Conservation (phyloP, 1,140 invertebrate species). For the Antheraea pernyi region DNA sequence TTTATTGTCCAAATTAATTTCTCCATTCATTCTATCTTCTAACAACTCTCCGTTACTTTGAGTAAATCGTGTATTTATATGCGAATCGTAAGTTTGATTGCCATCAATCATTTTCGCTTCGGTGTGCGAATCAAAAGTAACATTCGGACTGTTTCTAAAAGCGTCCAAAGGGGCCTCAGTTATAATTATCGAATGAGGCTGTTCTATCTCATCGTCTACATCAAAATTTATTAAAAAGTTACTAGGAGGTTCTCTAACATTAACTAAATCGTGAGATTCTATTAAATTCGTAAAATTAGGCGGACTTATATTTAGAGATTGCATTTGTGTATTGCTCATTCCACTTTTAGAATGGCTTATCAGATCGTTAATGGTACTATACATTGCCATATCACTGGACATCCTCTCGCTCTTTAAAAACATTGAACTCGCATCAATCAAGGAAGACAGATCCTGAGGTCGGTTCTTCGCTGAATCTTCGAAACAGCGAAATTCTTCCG, state of each 20-base stretch:
- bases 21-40: background rate
- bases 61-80: constrained; percentile 28
- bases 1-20: background rate
- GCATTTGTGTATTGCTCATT: constrained; percentile 27
- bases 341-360: constrained; percentile 31
- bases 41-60: constrained; percentile 6
- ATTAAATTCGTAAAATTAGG: constrained; percentile 58
- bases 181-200: constrained; percentile 71
- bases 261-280: constrained; percentile 53
- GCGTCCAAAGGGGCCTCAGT: constrained; percentile 53
- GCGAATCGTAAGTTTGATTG: constrained; percentile 46
- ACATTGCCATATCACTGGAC: constrained; percentile 41
- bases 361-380: constrained; percentile 30
- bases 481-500: constrained; percentile 56
- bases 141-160: constrained; percentile 42
- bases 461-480: constrained; percentile 51
- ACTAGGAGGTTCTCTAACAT: constrained; percentile 43
- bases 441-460: constrained; percentile 59
- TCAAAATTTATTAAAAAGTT: constrained; percentile 53
- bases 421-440: constrained; percentile 55
- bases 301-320: constrained; percentile 46
- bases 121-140: constrained; percentile 41
- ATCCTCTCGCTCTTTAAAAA: constrained; percentile 54
- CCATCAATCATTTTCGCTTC: constrained; percentile 29
- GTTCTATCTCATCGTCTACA: constrained; percentile 63